phyloP scores from a whole-genome alignment of 2,797 vertebrate species.

The Tragelaphus oryx region DNA sequence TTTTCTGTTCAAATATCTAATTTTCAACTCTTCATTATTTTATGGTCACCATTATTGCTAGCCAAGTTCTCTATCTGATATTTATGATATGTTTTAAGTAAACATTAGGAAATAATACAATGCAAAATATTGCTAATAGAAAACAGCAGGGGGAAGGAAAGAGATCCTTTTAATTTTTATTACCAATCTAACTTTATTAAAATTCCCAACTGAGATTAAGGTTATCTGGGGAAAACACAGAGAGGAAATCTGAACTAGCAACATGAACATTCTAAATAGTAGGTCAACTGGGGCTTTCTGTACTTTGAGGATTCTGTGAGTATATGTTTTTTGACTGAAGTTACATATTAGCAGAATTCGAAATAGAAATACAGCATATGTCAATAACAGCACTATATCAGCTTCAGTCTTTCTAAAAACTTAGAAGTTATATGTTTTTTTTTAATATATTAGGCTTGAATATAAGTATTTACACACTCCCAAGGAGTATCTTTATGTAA shows the following conservation, averaged over 20 bases:
- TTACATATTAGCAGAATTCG: conserved; percentile 27
- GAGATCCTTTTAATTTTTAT: conserved; percentile 57
- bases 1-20: background rate
- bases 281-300: background rate
- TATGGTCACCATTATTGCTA: background rate
- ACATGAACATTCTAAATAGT: background rate
- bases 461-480: background rate
- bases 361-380: background rate
- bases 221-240: conserved; percentile 52
- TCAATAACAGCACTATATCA: background rate
- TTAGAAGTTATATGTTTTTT: background rate
- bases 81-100: conserved; percentile 58
- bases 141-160: conserved; percentile 61
- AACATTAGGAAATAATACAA: conserved; percentile 41
- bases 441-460: background rate
- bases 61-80: conserved; percentile 36
- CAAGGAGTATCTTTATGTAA: background rate
- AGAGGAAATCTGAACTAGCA: conserved; percentile 1
- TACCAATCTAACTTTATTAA: conserved; percentile 42
- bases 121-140: conserved; percentile 46
- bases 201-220: conserved; percentile 41
- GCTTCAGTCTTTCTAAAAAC: background rate
- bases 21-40: conserved; percentile 22
- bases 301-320: conserved; percentile 14
- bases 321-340: background rate